phyloP scores from a whole-genome alignment of 2,888 invertebrate genomes.

The Hirtodrosophila confusa region DNA sequence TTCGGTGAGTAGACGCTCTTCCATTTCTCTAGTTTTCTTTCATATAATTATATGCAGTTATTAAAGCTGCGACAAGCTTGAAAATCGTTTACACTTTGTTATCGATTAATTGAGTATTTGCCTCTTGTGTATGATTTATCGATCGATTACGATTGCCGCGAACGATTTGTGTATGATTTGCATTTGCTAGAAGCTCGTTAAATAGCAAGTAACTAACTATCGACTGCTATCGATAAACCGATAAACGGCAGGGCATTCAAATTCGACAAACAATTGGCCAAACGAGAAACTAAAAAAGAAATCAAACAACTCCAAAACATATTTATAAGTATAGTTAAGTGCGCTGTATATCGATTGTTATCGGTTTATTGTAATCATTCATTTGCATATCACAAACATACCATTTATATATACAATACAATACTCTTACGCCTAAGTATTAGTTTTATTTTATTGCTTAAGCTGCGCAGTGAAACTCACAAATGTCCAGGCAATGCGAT shows the following conservation, averaged over 20 bases:
- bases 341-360: conserved; percentile 62
- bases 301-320: conserved; percentile 1
- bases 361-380: conserved; percentile 59
- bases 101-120: conserved; percentile 57
- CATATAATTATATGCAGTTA: conserved; percentile 18
- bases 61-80: conserved; percentile 12
- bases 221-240: conserved; percentile 68
- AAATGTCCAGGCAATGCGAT: conserved; percentile 11
- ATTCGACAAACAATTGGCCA: conserved; percentile 66
- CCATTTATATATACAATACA: too few species aligned
- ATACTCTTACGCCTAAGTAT: conserved; percentile 8
- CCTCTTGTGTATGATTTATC: conserved; percentile 74
- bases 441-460: conserved; percentile 32
- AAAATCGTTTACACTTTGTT: conserved; percentile 42
- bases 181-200: conserved; percentile 65
- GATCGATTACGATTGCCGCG: conserved; percentile 43
- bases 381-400: conserved; percentile 37
- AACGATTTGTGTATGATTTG: conserved; percentile 65
- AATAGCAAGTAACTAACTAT: conserved; percentile 59
- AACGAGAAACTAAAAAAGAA: conserved; percentile 8
- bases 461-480: conserved; percentile 59
- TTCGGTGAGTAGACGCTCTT: conserved; percentile 88
- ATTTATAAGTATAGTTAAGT: conserved; percentile 47
- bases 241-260: conserved; percentile 42
- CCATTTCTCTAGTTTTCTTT: background rate